Evolutionary conservation across 2,888 invertebrate species (phyloP).

Genomic region (Pinctada fucata): DNA sequence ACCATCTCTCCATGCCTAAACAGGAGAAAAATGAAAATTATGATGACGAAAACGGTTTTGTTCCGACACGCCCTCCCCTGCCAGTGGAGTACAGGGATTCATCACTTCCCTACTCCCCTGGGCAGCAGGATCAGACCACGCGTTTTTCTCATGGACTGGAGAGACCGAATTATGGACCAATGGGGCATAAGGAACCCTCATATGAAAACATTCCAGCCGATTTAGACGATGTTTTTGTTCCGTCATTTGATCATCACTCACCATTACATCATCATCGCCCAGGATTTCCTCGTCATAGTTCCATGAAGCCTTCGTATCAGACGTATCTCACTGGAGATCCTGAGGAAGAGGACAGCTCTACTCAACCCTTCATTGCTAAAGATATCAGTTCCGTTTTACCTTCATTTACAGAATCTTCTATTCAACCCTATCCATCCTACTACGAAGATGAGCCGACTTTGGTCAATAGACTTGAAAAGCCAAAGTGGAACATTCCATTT

Average conservation of each 20-base stretch:
- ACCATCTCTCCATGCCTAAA: background rate
- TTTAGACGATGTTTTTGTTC: slow-evolving; percentile 64
- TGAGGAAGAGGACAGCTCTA: slow-evolving; percentile 38
- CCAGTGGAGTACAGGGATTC: slow-evolving; percentile 28
- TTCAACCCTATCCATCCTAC: slow-evolving; percentile 9
- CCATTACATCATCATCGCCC: slow-evolving; percentile 49
- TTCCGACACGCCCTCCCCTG: slow-evolving; percentile 39
- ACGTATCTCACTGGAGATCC: slow-evolving; percentile 60
- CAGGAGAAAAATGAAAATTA: slow-evolving; percentile 37
- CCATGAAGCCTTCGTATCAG: slow-evolving; percentile 66
- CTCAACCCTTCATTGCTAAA: slow-evolving; percentile 52
- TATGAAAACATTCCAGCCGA: slow-evolving; percentile 41
- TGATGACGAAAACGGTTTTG: slow-evolving; percentile 45
- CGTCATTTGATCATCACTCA: slow-evolving; percentile 28
- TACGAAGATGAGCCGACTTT: slow-evolving; percentile 19
- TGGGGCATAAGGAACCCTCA: slow-evolving; percentile 15
- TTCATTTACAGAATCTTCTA: slow-evolving; percentile 42
- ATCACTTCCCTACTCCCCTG: background rate
- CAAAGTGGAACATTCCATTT: slow-evolving; percentile 25
- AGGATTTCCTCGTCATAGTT: slow-evolving; percentile 68
- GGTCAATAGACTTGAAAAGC: slow-evolving; percentile 18
- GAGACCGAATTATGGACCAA: slow-evolving; percentile 12
- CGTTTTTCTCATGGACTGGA: background rate
- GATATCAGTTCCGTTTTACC: slow-evolving; percentile 71
- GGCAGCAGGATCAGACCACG: background rate